Evolutionary conservation across 2,797 vertebrate species (phyloP), one percentile per base, ranked within the genome.

Genomic region (Pangasius macronema): DNA sequence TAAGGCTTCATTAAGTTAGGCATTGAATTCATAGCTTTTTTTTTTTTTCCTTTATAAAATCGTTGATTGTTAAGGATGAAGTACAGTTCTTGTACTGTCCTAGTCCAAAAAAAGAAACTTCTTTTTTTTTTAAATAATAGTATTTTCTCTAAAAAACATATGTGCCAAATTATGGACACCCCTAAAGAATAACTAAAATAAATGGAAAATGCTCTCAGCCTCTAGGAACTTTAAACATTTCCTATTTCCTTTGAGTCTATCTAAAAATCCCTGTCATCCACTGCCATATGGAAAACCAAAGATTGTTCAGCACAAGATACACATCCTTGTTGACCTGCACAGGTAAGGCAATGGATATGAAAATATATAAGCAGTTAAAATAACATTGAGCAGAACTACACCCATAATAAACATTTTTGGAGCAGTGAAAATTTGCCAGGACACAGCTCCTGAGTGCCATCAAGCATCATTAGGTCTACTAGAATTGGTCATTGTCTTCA

Each of bases 1-100:
- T 51, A 83, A 51, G 82, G 46, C 82, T 83, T 83, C 63, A 53
- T 53, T 68, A 36, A 68, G n/a, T 18, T 27, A 67, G 63, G 30
- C 46, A 67, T 0, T 67, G 46, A 33, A 51, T 68, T 53, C 30
- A 24, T 7, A 53, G n/a, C 5, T 46, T 46, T 46, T 46, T 46
- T 42, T 59, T 65, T 39, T 82, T n/a, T 46, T 65, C 24, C 24
- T 39, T 81, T 30, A 81, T 27, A 82, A 63, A 63, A 82, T 2
- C 49, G 24, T n/a, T 65, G 22, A 61, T 16, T 82, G 27, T 82
- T n/a, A 46, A 20, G 59, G 39, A 63, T 63, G 80, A 63, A 51
- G 20, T 65, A 18, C 24, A n/a, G 16, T 18, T 51, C 27, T 33
- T 67, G 14, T 46, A 46, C 46, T 9, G 8, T 51, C 67, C 61